Evolutionary conservation across 2,888 invertebrate genomes (phyloP), one percentile per base, ranked within the genome.

Genomic region (Diplolepis rosae): DNA sequence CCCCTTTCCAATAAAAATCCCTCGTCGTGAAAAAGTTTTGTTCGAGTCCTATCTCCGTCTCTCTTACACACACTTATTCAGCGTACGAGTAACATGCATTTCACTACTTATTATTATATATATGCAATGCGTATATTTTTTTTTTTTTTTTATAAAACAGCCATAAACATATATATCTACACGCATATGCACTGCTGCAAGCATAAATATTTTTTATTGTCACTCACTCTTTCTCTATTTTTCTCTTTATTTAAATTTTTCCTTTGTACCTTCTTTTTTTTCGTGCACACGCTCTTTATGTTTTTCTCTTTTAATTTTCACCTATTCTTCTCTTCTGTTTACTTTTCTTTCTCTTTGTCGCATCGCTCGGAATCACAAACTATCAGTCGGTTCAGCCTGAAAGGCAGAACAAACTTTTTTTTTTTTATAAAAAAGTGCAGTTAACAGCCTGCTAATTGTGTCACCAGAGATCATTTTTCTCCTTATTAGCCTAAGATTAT

Each of bases 221-320:
- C 51, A 73, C 71, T 73, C 68, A 39, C 50, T 35, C 54, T 42
- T 22, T 72, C 28, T 56, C 30, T 50, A 61, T 50, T 50, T 30
- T 50, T 35, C 27, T 15, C 27, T 9, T 24, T 24, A 74, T 27
- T 52, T n/a, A n/a, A n/a, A n/a, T n/a, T 48, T 28, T 6, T 65
- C 7, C 66, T 52, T 76, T 66, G 72, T 77, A 78, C 69, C 66
- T 79, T 72, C 68, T 70, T 74, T 76, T 73, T 74, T 68, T 70
- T 66, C 76, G 65, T 77, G 71, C 70, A 73, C 54, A 69, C 56
- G 72, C 69, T 75, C 61, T 82, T 73, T 79, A 68, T 73, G 70
- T 76, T 75, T 72, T 50, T 69, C 70, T 70, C 72, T 70, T 66
- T 65, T 52, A 72, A 73, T 73, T 35, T 68, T 72, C 56, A 56